A percentile compares a stretch with the other conserved stretches of the same genome.
These are phyloP conservation scores for Lacerta agilis DNA, from an alignment of 2,797 vertebrate species.

Conservation along the genomic window DNA sequence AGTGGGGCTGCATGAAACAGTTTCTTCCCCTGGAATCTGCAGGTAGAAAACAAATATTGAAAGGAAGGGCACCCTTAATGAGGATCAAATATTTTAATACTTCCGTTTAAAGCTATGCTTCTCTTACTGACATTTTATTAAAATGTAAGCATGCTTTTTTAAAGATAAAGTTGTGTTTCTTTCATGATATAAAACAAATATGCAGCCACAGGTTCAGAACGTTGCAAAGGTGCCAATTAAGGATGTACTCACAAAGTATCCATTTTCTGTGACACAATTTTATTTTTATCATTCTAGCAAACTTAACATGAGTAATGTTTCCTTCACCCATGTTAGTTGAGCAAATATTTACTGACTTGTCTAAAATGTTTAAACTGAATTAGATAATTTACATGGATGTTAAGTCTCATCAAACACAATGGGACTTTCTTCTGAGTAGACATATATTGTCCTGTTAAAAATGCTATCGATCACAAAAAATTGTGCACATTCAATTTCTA, in stretches of 20 bases:
- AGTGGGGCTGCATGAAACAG: too few species aligned
- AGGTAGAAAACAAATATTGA: too few species aligned
- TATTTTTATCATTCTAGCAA: slow-evolving; percentile 68
- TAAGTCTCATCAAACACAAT: neutral
- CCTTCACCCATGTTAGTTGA: slow-evolving; percentile 55
- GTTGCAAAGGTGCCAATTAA: slow-evolving; percentile 9
- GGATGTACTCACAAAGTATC: slow-evolving; percentile 48
- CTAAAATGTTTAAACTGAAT: slow-evolving; percentile 32
- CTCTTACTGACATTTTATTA: slow-evolving; percentile 9
- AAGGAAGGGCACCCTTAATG: too few species aligned
- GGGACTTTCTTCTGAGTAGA: neutral
- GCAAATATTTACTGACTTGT: slow-evolving; percentile 66
- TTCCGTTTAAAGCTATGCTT: neutral
- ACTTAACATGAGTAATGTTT: slow-evolving; percentile 63
- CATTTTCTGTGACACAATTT: slow-evolving; percentile 40
- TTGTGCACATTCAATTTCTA: neutral
- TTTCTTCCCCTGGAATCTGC: too few species aligned
- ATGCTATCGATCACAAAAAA: neutral
- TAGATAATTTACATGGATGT: slow-evolving; percentile 24
- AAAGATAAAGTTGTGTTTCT: neutral
- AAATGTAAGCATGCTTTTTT: neutral
- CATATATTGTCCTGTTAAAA: neutral
- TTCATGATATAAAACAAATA: slow-evolving; percentile 16
- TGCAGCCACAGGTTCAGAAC: slow-evolving; percentile 36
- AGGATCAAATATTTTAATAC: neutral